Base-by-base conservation (phyloP, 1,140 invertebrate species). In the Streblospio benedicti region DNA sequence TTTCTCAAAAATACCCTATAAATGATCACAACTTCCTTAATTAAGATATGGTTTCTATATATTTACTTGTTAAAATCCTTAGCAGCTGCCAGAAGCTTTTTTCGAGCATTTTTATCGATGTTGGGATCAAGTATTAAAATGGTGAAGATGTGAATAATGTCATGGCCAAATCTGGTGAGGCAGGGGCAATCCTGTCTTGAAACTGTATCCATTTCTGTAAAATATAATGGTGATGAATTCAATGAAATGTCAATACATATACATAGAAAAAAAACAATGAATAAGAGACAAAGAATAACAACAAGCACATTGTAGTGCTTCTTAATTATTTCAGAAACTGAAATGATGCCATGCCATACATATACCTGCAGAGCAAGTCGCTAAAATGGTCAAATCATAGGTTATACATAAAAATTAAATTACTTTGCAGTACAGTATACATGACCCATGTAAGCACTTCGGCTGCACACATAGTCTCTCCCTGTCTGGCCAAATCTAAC, bases 61-160 rank as follows among this genome's bases (percentile, higher is more conserved):
- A n/a, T n/a, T n/a, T 56, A 56, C 53, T 35, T 38, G 53, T 56
- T 56, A 35, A 56, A 35, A 27, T 56, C 38, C 25, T 56, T 31
- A 20, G 53, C 53, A 23, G 53, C 16, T 9, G 32, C 28, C 1
- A 56, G 53, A 18, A 56, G 53, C 16, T 27, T 23, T 14, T 38
- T 38, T 4, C 53, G 16, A 20, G 53, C 53, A 20, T 31, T n/a
- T 9, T 20, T n/a, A 18, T 56, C 53, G 25, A 47, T 12, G 23
- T 56, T 25, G 20, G 53, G 28, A 18, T 35, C 32, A 1, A 56
- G 18, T 6, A 56, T n/a, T 35, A 56, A 38, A n/a, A 56, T 20
- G 12, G 53, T 56, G 33, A 33, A 56, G 25, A 56, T 18, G 32
- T 56, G 53, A 12, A 30, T 38, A 5, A 56, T 12, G 32, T 56